A percentile compares a stretch with the other conserved stretches of the same genome.
These are phyloP conservation scores for Digitonthophagus gazella DNA, from an alignment of 2,888 invertebrate species.

Conservation along the genomic window DNA sequence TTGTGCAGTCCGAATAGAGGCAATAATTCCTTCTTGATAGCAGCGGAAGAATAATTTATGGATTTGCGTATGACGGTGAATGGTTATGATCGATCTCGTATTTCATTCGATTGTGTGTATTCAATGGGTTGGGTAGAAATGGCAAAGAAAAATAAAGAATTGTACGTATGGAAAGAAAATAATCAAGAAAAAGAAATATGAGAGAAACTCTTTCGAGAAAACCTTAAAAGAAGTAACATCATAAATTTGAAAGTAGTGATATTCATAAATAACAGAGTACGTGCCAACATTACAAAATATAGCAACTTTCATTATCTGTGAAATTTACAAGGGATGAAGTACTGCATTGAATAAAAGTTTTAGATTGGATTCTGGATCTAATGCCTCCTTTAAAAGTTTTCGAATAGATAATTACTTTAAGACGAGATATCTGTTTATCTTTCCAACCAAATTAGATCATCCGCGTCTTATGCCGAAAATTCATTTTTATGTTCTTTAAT, in stretches of 20 bases:
- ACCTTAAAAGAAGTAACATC: background rate
- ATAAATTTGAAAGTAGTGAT: background rate
- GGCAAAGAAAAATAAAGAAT: background rate
- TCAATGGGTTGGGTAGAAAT: background rate
- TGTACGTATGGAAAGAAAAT: background rate
- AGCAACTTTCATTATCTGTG: background rate
- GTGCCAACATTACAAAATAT: background rate
- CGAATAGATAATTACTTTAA: too few relatives aligned
- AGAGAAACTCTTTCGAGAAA: too few relatives aligned
- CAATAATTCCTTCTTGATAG: slow-evolving; percentile 10
- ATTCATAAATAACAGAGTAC: background rate
- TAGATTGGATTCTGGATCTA: background rate
- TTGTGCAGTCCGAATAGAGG: slow-evolving; percentile 3
- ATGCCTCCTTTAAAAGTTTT: too few relatives aligned
- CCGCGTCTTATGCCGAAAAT: too few relatives aligned
- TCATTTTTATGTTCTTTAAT: too few relatives aligned
- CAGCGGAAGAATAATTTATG: slow-evolving; percentile 8
- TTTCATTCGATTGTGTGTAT: background rate
- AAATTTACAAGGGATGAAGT: background rate
- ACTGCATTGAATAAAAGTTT: background rate
- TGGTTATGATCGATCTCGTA: background rate
- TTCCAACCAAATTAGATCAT: background rate
- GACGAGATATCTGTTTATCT: too few relatives aligned
- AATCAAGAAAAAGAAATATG: too few relatives aligned
- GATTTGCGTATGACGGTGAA: slow-evolving; percentile 6